A percentile compares a stretch with the other conserved stretches of the same genome.
Conservation (phyloP, 2,888 invertebrate genomes). For the Seladonia tumulorum region DNA sequence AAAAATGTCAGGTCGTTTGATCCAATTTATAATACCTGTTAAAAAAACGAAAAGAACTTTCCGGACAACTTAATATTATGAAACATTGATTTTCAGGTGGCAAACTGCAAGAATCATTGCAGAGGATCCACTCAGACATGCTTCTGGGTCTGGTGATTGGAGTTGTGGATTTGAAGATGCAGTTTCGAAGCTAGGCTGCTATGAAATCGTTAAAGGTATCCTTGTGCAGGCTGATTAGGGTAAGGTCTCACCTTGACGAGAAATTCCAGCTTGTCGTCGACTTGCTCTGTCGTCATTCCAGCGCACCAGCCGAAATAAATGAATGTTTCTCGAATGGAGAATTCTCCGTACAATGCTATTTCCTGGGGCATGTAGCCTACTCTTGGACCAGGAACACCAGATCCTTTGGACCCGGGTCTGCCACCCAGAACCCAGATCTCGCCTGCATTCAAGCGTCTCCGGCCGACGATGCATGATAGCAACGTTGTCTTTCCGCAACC, state of each 20-base stretch:
- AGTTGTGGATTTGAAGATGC: not conserved
- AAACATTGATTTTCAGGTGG: not conserved
- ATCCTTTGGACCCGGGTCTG: slow-evolving; percentile 94
- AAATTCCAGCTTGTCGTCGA: slow-evolving; percentile 90
- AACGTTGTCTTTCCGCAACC: slow-evolving; percentile 99
- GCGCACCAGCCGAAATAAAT: slow-evolving; percentile 98
- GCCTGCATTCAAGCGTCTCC: slow-evolving; percentile 93
- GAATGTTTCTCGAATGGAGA: slow-evolving; percentile 97
- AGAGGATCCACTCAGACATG: not conserved
- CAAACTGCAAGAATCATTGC: not conserved
- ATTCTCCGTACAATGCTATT: slow-evolving; percentile 95
- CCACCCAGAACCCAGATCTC: slow-evolving; percentile 96
- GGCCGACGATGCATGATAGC: slow-evolving; percentile 96
- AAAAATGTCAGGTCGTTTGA: no score
- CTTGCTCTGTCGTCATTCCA: slow-evolving; percentile 89
- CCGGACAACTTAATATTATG: no score
- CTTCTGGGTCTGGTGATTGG: not conserved
- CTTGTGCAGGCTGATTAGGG: not conserved
- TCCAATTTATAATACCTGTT: no score
- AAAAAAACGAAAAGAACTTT: no score
- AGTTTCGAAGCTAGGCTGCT: not conserved
- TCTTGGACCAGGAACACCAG: slow-evolving; percentile 95
- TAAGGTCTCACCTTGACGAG: slow-evolving; percentile 86
- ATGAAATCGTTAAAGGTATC: not conserved
- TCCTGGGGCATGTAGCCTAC: slow-evolving; percentile 99